phyloP scores from a whole-genome alignment of 2,888 invertebrate genomes.

The Drosophila lacicola region DNA sequence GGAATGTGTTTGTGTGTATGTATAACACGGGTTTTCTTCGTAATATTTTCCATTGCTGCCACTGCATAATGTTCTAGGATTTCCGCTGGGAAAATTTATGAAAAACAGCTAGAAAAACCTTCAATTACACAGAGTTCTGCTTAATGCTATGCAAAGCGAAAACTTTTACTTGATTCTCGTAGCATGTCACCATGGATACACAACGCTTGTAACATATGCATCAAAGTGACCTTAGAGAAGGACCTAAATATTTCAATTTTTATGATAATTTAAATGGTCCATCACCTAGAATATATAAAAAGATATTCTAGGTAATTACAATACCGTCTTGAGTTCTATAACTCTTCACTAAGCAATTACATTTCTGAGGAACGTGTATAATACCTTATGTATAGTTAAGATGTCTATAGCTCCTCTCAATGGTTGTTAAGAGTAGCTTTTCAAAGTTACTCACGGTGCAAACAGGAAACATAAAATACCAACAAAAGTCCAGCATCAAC shows the following conservation, averaged over 20 bases:
- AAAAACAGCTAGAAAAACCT: background rate
- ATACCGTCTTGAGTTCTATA: background rate
- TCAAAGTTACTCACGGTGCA: slow-evolving; percentile 2
- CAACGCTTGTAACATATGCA: background rate
- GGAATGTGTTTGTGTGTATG: slow-evolving; percentile 8
- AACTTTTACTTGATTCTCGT: background rate
- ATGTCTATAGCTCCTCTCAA: background rate
- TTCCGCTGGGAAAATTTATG: slow-evolving; percentile 5
- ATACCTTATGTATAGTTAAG: background rate
- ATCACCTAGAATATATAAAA: background rate
- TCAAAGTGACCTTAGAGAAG: background rate
- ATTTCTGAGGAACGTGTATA: background rate
- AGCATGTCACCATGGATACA: no score
- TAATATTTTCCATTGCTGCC: slow-evolving; percentile 23
- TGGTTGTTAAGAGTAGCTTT: background rate
- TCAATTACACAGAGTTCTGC: background rate
- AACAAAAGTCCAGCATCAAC: slow-evolving; percentile 1
- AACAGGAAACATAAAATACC: slow-evolving; percentile 38
- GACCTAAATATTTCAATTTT: no score
- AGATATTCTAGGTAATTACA: background rate
- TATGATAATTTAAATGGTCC: no score
- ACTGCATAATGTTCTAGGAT: slow-evolving; percentile 42
- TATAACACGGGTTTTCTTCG: slow-evolving; percentile 2
- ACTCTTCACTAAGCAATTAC: background rate
- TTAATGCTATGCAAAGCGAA: slow-evolving; percentile 5